phyloP scores from a whole-genome alignment of 1,140 invertebrate species.

The Diorhabda elongata region DNA sequence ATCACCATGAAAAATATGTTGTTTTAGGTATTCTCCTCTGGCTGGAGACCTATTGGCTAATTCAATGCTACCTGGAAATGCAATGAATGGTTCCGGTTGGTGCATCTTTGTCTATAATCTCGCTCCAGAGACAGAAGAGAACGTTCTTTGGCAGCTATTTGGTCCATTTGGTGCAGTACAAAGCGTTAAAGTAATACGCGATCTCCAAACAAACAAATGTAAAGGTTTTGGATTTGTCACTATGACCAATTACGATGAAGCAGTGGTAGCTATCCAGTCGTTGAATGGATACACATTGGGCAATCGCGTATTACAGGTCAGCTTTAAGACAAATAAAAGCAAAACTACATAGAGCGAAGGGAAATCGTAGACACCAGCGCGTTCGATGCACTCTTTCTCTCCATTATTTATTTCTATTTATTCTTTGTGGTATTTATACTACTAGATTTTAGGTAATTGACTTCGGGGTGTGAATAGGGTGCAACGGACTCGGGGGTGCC shows the following conservation, averaged over 20 bases:
- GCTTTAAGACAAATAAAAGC: constrained; percentile 94
- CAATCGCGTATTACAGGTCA: constrained; percentile 96
- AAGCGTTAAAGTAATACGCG: constrained; percentile 95
- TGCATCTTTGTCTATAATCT: constrained; percentile 99
- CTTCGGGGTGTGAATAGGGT: constrained; percentile 27
- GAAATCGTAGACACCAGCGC: constrained; percentile 30
- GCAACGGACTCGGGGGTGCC: constrained; percentile 21
- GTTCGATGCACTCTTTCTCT: constrained; percentile 24
- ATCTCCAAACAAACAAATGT: constrained; percentile 97
- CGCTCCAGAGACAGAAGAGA: constrained; percentile 97
- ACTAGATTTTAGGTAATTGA: constrained; percentile 29
- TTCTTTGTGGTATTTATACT: constrained; percentile 16
- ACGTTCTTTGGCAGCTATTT: constrained; percentile 97
- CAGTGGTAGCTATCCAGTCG: constrained; percentile 93
- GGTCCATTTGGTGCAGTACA: constrained; percentile 98
- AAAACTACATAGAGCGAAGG: constrained; percentile 70
- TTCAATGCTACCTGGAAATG: constrained; percentile 77
- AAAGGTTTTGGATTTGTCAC: constrained; percentile 99
- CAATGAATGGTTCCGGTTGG: constrained; percentile 85
- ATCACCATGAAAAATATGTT: constrained; percentile 28
- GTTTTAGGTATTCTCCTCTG: constrained; percentile 84
- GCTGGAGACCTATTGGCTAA: constrained; percentile 88
- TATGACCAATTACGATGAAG: constrained; percentile 99
- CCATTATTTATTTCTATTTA: constrained; percentile 33
- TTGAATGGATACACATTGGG: constrained; percentile 97